Base-by-base conservation (phyloP, 2,797 vertebrate genomes). In the Loriculus beryllinus region DNA sequence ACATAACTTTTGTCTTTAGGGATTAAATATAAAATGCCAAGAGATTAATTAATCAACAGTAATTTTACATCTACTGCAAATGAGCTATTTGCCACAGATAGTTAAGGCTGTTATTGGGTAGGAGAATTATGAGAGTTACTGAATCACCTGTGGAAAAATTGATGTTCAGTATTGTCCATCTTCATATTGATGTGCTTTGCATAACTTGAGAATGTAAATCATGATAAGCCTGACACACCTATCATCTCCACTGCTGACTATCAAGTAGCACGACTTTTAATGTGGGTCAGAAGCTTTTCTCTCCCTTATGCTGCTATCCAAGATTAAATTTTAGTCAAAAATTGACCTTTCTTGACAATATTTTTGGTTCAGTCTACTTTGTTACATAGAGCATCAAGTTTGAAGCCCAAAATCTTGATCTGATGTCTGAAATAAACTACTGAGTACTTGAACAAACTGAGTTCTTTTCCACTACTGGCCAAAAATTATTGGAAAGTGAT, bases 31-130 rank as follows among this genome's bases (percentile, higher is more conserved):
- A 37, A 52, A 20, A 69, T 52, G 62, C 63, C 82, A 71, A 81
- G 84, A 83, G 85, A 94, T 91, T 91, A 92, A 94, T 89, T 94
- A 91, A 88, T 85, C 60, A 92, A 69, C 67, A 79, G 49, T 81
- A 93, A 90, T 89, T 93, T 92, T 80, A 83, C 7, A 5, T 68
- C 71, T 90, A 29, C 45, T 80, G 67, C 71, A 95, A 94, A 90
- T 87, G 86, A 91, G 67, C 60, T 82, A 77, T 92, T 88, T 92
- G 76, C 69, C 87, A 59, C 45, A 84, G 67, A 68, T 82, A 84
- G 92, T 94, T 94, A 89, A 93, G 91, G 10, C 9, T 7, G 8
- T 8, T 60, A 39, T 70, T 65, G 45, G 37, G 33, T 76, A 67
- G 59, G 20, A 79, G 60, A 95, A 82, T 60, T 82, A 57, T 4